Conservation (phyloP, 2,797 vertebrate species). For the Pyrocephalus nanus region DNA sequence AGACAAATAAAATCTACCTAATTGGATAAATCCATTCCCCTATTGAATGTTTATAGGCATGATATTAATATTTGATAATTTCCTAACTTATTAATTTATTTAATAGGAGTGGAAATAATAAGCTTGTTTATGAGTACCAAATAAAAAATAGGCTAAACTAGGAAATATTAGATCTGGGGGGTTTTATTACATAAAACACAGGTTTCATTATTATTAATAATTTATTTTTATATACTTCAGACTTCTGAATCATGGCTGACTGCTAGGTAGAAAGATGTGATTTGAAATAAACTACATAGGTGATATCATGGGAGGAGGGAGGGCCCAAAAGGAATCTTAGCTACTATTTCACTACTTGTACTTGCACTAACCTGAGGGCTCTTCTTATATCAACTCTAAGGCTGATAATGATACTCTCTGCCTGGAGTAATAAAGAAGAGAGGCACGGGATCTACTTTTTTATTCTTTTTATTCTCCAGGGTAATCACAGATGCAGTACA, state of each 20-base stretch:
- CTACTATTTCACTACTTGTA: background rate
- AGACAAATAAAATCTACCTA: background rate
- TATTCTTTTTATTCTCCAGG: slow-evolving; percentile 39
- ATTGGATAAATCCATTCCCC: background rate
- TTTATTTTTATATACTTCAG: background rate
- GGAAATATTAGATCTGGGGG: background rate
- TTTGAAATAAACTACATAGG: background rate
- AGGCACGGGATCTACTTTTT: slow-evolving; percentile 16
- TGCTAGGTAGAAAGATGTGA: background rate
- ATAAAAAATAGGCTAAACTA: background rate
- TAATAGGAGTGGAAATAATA: slow-evolving; percentile 1
- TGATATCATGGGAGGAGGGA: background rate
- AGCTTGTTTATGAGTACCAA: background rate
- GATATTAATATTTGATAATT: background rate
- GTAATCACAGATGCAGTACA: slow-evolving; percentile 52
- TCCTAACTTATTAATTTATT: slow-evolving; percentile 22
- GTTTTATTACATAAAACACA: background rate
- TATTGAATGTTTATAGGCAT: background rate
- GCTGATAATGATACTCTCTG: slow-evolving; percentile 45
- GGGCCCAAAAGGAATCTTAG: background rate
- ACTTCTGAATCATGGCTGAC: background rate
- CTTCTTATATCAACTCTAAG: slow-evolving; percentile 29
- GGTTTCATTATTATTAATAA: background rate
- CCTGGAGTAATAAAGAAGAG: slow-evolving; percentile 32
- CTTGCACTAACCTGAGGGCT: background rate